Base-by-base conservation (phyloP, 2,113 vertebrate genomes). In the Apaloderma vittatum region DNA sequence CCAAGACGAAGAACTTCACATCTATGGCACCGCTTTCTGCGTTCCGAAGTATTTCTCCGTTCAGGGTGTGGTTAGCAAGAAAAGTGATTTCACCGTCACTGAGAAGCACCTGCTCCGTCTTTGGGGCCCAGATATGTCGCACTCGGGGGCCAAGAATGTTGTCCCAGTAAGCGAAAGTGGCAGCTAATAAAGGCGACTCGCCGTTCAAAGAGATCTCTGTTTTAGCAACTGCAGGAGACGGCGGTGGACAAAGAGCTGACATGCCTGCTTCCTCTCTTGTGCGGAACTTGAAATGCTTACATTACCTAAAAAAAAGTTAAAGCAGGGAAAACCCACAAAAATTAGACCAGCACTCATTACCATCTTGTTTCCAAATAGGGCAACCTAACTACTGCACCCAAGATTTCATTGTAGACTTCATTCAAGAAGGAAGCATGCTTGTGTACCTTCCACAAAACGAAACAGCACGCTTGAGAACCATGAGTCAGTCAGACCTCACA, bases 131-230 rank as follows among this genome's bases (percentile, higher is more conserved):
- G 95, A 99, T 99, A 91, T 99, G 99, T 37, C 99, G 98, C 74
- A 99, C 99, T 49, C 99, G 98, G 6, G 99, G 99, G 12, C 99
- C 99, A 90, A 99, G 98, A 96, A 99, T 99, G 97, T 99, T 99
- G 97, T 99, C 99, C 99, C 99, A 99, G 97, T 99, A 99, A 86
- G 99, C 99, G 86, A 99, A 99, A 72, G 99, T 99, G 72, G 99
- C 99, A 88, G 99, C 99, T 79, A 99, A 86, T 65, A 99, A 96
- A 8, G 99, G 99, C n/a, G 99, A 99, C 94, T 99, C 98, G 46
- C 99, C 99, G 75, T 98, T 99, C 36, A 99, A 90, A 5, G 97
- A 91, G 22, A 99, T 99, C 96, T 99, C 99, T 49, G 99, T 99
- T 98, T 99, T 99, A 37, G 99, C 99, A 96, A 99, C 99, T 49